Evolutionary conservation across 2,113 vertebrate genomes (phyloP).

Genomic region (Polypterus senegalus): DNA sequence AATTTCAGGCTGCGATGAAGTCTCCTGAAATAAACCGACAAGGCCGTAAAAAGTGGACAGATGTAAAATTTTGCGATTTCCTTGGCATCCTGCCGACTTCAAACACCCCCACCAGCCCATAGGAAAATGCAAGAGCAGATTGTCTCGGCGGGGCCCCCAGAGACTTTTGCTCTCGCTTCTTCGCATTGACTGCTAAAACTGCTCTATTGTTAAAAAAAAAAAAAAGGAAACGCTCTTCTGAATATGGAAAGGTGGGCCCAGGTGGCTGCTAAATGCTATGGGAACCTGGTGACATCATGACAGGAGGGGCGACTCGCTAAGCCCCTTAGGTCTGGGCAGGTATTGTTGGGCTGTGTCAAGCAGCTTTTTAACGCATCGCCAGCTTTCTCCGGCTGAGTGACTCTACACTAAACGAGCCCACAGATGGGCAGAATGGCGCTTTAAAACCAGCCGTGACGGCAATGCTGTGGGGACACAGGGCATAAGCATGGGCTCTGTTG

Average conservation of each 20-base stretch:
- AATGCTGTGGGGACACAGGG: too few relatives aligned
- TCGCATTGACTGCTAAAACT: background rate
- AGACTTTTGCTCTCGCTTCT: too few relatives aligned
- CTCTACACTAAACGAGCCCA: background rate
- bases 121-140: background rate
- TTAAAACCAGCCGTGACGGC: background rate
- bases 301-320: conserved; percentile 31
- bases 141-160: background rate
- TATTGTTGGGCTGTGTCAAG: conserved; percentile 44
- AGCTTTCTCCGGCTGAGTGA: conserved; percentile 27
- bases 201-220: too few relatives aligned
- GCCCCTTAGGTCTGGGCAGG: conserved; percentile 21
- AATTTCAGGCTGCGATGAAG: too few relatives aligned
- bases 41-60: too few relatives aligned
- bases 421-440: background rate
- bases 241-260: conserved; percentile 33
- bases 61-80: too few relatives aligned
- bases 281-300: conserved; percentile 32
- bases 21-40: too few relatives aligned
- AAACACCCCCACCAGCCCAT: background rate
- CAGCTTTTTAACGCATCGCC: conserved; percentile 32
- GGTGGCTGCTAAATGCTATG: conserved; percentile 40
- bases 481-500: too few relatives aligned
- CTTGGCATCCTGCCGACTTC: too few relatives aligned
- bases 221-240: conserved; percentile 10